Evolutionary conservation across 2,888 invertebrate species (phyloP).

Genomic region (Aspidiotus rigidus): DNA sequence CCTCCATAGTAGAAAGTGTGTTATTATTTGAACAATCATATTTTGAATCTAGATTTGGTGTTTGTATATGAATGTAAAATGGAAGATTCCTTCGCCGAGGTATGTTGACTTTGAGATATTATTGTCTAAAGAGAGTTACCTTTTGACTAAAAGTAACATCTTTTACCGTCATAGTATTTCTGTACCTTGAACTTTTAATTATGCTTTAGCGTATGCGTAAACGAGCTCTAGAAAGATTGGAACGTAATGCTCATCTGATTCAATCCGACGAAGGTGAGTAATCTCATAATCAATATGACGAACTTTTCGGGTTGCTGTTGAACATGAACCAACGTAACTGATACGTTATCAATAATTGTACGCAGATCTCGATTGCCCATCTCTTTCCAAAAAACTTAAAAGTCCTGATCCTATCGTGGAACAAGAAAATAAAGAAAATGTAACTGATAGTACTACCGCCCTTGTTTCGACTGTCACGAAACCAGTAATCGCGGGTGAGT

Average conservation of each 20-base stretch:
- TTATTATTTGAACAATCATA: too few species aligned
- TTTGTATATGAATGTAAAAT: too few species aligned
- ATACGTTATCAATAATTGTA: background rate
- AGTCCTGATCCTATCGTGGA: background rate
- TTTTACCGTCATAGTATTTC: background rate
- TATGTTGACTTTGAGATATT: slow-evolving; percentile 10
- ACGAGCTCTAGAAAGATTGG: slow-evolving; percentile 19
- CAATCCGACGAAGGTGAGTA: background rate
- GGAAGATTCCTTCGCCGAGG: slow-evolving; percentile 20
- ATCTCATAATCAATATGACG: background rate
- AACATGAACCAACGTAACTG: too few species aligned
- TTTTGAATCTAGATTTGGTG: too few species aligned
- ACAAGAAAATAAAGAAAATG: slow-evolving; percentile 17
- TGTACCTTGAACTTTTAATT: background rate
- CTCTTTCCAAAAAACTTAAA: background rate
- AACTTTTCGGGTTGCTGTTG: background rate
- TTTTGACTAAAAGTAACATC: background rate
- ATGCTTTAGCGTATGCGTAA: slow-evolving; percentile 23
- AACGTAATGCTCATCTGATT: slow-evolving; percentile 20
- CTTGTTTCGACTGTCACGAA: background rate
- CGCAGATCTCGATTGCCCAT: background rate
- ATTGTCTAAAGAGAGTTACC: background rate
- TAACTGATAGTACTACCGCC: background rate
- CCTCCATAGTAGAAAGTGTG: too few species aligned
- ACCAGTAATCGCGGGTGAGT: slow-evolving; percentile 26